Evolutionary conservation across 2,888 invertebrate genomes (phyloP).

Genomic region (Polylopha cassiicola): DNA sequence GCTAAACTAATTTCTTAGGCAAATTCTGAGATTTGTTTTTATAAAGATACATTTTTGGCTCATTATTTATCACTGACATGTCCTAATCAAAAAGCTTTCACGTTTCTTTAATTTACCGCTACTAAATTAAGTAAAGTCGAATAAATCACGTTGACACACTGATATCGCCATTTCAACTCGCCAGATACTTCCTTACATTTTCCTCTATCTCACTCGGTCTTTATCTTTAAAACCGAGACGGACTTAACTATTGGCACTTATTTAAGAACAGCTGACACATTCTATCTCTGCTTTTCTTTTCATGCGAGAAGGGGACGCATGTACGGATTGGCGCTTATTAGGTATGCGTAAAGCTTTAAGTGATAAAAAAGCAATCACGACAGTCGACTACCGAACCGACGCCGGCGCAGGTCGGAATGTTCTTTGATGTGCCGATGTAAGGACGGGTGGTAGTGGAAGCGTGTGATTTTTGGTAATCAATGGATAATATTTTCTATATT

Average conservation of each 20-base stretch:
- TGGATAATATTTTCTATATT: no score
- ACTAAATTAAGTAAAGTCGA: slow-evolving; percentile 21
- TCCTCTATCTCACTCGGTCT: no score
- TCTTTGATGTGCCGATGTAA: slow-evolving; percentile 54
- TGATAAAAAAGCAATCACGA: slow-evolving; percentile 62
- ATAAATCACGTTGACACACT: slow-evolving; percentile 22
- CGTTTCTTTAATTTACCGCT: slow-evolving; percentile 13
- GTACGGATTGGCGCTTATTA: no score
- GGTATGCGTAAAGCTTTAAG: slow-evolving; percentile 42
- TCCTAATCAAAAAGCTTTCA: slow-evolving; percentile 2
- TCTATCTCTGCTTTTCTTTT: no score
- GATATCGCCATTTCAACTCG: slow-evolving; percentile 23
- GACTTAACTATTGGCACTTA: no score
- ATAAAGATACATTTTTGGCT: no score
- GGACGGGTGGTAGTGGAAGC: slow-evolving; percentile 23
- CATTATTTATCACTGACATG: neutral
- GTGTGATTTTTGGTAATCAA: no score
- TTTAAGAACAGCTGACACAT: no score
- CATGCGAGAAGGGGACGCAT: no score
- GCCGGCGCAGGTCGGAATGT: slow-evolving; percentile 42
- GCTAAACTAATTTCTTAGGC: slow-evolving; percentile 5
- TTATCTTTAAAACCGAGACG: no score
- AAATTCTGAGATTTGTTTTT: no score
- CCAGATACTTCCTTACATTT: no score
- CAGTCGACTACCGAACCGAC: slow-evolving; percentile 60